Percentiles rank a stretch among this genome's conserved stretches.
Conservation (phyloP, 2,113 vertebrate genomes). For the Halichoerus grypus region DNA sequence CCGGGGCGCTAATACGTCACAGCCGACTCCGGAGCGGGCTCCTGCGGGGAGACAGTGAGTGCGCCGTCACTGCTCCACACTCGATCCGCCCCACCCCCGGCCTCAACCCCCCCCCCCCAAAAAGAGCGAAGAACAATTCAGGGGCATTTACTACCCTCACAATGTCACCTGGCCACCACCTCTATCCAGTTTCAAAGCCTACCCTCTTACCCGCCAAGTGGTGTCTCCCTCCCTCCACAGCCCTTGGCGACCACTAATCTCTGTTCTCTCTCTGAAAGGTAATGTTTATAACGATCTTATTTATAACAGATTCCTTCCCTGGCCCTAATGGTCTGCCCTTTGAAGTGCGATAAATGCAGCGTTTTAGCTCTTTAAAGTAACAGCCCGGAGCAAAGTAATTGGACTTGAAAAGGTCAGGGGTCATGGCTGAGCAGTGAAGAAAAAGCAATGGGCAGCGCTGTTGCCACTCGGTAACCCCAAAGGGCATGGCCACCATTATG, state of each 20-base stretch:
- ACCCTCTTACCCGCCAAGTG: background rate
- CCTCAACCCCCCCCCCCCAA: background rate
- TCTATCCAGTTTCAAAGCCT: background rate
- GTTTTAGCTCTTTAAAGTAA: background rate
- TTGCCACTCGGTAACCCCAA: background rate
- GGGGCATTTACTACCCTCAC: background rate
- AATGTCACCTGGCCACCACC: fast-evolving
- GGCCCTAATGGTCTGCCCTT: background rate
- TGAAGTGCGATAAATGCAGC: background rate
- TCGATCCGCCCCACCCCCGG: background rate
- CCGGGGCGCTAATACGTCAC: conserved; percentile 88
- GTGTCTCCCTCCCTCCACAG: background rate
- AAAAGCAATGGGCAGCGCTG: background rate
- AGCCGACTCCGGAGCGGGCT: conserved; percentile 88
- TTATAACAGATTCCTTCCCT: background rate
- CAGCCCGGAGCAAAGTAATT: background rate
- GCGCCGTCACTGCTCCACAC: background rate
- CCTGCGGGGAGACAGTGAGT: conserved; percentile 78
- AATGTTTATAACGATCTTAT: background rate
- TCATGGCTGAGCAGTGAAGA: background rate
- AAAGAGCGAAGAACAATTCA: background rate
- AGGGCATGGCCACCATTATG: background rate
- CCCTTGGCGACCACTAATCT: background rate
- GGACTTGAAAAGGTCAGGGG: background rate
- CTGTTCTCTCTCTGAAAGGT: background rate